Evolutionary conservation across 2,888 invertebrate genomes (phyloP).

Genomic region (Luperina nickerlii): DNA sequence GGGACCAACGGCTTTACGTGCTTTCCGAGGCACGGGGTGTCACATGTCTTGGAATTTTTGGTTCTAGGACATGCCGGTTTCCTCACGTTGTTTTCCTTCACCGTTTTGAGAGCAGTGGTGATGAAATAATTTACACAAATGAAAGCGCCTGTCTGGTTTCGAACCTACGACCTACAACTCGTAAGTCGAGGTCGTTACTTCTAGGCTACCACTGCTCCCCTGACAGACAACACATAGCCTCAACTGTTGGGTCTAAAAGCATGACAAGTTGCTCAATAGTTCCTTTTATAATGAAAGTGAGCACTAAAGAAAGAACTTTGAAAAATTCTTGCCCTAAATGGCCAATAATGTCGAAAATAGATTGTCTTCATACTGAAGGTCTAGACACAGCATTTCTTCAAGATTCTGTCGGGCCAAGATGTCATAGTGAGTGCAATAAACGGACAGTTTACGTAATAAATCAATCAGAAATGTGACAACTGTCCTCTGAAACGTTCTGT

Average conservation of each 20-base stretch:
- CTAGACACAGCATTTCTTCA: neutral
- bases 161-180: too few species aligned
- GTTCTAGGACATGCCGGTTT: too few species aligned
- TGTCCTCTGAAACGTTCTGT: constrained; percentile 17
- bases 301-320: neutral
- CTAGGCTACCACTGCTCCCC: too few species aligned
- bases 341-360: neutral
- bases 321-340: neutral
- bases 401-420: constrained; percentile 11
- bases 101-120: too few species aligned
- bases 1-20: too few species aligned
- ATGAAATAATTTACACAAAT: too few species aligned
- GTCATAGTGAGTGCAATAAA: constrained; percentile 26
- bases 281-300: neutral
- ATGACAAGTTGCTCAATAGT: neutral
- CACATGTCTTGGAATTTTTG: too few species aligned
- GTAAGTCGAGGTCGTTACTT: too few species aligned
- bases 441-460: constrained; percentile 28
- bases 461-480: constrained; percentile 42
- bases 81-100: too few species aligned
- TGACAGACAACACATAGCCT: neutral
- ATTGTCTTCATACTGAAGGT: neutral
- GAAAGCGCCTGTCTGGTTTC: too few species aligned
- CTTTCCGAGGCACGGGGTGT: too few species aligned
- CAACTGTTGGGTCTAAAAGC: neutral